Base-by-base conservation (phyloP, 2,113 vertebrate genomes). In the Eclectus roratus region DNA sequence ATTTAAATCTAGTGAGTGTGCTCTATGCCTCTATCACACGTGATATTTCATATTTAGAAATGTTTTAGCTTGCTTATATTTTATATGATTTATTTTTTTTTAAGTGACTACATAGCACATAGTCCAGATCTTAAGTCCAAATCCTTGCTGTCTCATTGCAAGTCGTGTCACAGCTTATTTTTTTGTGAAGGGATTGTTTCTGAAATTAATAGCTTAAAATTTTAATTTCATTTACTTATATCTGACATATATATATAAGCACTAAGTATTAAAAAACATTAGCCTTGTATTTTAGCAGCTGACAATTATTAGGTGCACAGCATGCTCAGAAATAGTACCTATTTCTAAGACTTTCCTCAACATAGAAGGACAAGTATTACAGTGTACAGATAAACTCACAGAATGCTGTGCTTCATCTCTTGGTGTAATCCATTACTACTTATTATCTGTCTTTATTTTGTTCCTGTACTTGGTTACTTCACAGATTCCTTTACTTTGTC, bases 401-500 rank as follows among this genome's bases (percentile, higher is more conserved):
- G 60, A 88, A 55, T 50, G 14, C 43, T 61, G 31, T 79, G 17
- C 56, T 83, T 92, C 69, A 21, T 78, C 65, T 84, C 43, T 72
- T 69, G 5, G 10, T 86, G 16, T 76, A 94, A 79, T 71, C 65
- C 37, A 47, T 93, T 79, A 17, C 52, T 88, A 43, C 44, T 92
- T 68, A 55, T 80, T 85, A 72, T 78, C 72, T 91, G 27, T 61
- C 68, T 92, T 83, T 63, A 55, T 91, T 93, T 93, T 78, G 46
- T 93, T 91, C 85, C 80, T 92, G 29, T 88, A 41, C 65, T 90
- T 83, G 85, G 79, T 95, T 88, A 68, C 71, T 96, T 93, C 47
- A 63, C 82, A 94, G 83, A 92, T 84, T 94, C 80, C 80, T 95
- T 91, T 88, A 61, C 71, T 94, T 91, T 91, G 85, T 96, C 72